Conservation (phyloP, 2,113 vertebrate species). For the Macaca fascicularis region T2T-MFA8v1.1 NC_088394.1:74162501-74163000, state of each 20-base stretch:
- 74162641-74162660: conserved; percentile 70
- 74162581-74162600: conserved; percentile 71
- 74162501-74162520: conserved; percentile 63
- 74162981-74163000: background rate
- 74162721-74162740: conserved; percentile 62
- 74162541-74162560: conserved; percentile 46
- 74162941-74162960: background rate
- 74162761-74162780: conserved; percentile 72
- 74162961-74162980: background rate
- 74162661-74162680: conserved; percentile 69
- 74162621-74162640: conserved; percentile 78
- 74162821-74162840: conserved; percentile 59
- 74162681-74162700: conserved; percentile 62
- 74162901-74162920: conserved; percentile 38
- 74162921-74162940: conserved; percentile 9
- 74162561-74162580: conserved; percentile 80
- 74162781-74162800: conserved; percentile 75
- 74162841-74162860: conserved; percentile 64
- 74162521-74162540: conserved; percentile 36
- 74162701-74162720: conserved; percentile 75
- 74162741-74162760: conserved; percentile 69
- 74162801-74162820: conserved; percentile 77
- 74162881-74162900: conserved; percentile 33
- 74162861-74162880: conserved; percentile 52
- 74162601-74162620: conserved; percentile 75